Evolutionary conservation across 2,797 vertebrate genomes (phyloP).

Genomic region (Sebastes nivosus): DNA sequence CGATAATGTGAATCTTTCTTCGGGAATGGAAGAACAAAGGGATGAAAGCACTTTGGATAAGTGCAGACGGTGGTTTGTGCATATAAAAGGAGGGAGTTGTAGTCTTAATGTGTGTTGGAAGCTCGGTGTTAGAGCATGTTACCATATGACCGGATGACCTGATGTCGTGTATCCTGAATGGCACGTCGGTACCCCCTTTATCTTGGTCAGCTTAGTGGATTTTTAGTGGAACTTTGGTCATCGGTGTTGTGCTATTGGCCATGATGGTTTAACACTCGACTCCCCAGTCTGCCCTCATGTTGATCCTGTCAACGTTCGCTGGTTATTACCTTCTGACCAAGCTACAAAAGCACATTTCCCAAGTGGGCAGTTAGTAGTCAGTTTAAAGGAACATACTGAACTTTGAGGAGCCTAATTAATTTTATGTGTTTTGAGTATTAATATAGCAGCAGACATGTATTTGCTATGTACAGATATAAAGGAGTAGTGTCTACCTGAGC

Average conservation of each 20-base stretch:
- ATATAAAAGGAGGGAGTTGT: conserved; percentile 46
- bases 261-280: conserved; percentile 52
- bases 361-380: not conserved
- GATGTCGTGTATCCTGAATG: conserved; percentile 27
- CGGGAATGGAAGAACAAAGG: conserved; percentile 46
- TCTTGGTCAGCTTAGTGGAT: conserved; percentile 50
- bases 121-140: conserved; percentile 32
- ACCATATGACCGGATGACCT: conserved; percentile 16
- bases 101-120: conserved; percentile 46
- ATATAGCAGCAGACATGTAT: too few species aligned
- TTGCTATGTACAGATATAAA: too few species aligned
- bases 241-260: conserved; percentile 63
- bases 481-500: too few species aligned
- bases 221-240: conserved; percentile 57
- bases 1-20: conserved; percentile 61
- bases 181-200: conserved; percentile 22
- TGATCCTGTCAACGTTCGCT: conserved; percentile 50
- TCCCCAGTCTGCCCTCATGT: conserved; percentile 56
- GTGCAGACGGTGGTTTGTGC: conserved; percentile 42
- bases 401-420: not conserved
- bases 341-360: conserved; percentile 31
- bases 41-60: conserved; percentile 65
- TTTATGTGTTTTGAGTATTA: not conserved
- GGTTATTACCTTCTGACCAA: conserved; percentile 58
- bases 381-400: not conserved